Conservation (phyloP, 1,140 invertebrate genomes). For the Pristionchus pacificus region DNA sequence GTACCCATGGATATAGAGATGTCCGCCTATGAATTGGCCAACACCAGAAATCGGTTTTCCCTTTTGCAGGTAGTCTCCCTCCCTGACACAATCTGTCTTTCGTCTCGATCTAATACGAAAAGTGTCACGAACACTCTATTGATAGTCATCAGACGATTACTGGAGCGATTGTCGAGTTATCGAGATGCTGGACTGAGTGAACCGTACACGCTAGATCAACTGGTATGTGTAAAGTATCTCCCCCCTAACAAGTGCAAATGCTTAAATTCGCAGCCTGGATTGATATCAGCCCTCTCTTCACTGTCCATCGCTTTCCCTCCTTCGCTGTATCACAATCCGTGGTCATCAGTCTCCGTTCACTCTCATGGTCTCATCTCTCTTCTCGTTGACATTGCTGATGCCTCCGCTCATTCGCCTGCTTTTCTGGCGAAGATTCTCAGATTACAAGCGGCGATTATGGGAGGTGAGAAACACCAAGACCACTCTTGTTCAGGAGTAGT, state of each 20-base stretch:
- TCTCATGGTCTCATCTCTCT: neutral
- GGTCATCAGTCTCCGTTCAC: too few relatives aligned
- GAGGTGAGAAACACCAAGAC: neutral
- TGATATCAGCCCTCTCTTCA: neutral
- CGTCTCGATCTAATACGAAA: constrained; percentile 10
- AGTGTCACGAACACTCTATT: neutral
- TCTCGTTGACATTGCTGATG: neutral
- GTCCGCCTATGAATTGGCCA: neutral
- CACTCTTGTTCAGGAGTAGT: too few relatives aligned
- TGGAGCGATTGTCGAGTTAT: neutral
- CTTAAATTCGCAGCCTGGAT: neutral
- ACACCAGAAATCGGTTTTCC: neutral
- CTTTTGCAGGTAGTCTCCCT: neutral
- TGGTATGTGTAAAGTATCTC: neutral
- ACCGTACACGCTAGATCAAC: neutral
- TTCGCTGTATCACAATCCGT: too few relatives aligned
- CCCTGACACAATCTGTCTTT: neutral
- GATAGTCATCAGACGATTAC: neutral
- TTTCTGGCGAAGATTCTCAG: neutral
- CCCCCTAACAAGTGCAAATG: neutral
- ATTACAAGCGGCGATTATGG: neutral
- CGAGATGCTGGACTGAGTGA: neutral
- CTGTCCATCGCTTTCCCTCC: neutral
- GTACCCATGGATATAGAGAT: neutral
- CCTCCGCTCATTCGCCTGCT: neutral